These are phyloP conservation scores for Sinella curviseta DNA, from an alignment of 1,140 invertebrate species.

Conservation along the genomic window DNA sequence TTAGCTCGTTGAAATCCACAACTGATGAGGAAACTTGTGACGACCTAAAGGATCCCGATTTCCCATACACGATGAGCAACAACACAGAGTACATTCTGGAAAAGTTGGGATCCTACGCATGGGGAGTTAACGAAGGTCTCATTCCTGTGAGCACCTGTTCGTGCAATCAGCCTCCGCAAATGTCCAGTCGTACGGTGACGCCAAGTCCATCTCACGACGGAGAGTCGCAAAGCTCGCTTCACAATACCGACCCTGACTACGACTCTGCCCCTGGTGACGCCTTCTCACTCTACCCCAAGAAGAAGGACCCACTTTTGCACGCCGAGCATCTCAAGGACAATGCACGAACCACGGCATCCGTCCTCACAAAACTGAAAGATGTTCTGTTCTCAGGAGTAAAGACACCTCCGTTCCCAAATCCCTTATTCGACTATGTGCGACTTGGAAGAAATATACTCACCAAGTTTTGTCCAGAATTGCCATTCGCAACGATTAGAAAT, in stretches of 20 bases:
- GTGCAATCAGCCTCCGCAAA: not conserved
- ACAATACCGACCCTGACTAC: not conserved
- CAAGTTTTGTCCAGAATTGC: not conserved
- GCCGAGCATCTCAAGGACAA: not conserved
- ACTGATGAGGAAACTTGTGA: not conserved
- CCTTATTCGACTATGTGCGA: not conserved
- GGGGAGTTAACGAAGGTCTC: not conserved
- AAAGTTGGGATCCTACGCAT: not conserved
- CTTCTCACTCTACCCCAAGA: not conserved
- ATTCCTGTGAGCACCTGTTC: not conserved
- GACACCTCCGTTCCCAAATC: no score
- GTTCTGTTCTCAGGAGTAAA: not conserved
- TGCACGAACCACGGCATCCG: not conserved
- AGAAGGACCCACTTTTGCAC: not conserved
- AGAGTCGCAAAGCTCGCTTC: not conserved
- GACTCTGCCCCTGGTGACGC: not conserved
- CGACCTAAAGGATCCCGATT: not conserved
- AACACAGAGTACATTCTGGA: not conserved
- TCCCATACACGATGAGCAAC: not conserved
- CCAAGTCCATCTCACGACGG: not conserved
- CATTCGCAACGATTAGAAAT: not conserved
- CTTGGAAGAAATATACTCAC: not conserved
- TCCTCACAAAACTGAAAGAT: not conserved
- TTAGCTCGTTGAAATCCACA: not conserved
- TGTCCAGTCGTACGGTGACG: not conserved